These are phyloP conservation scores for Nematostella vectensis DNA, from an alignment of 92 coral and sea anemone genomes.

Conservation along the genomic window DNA sequence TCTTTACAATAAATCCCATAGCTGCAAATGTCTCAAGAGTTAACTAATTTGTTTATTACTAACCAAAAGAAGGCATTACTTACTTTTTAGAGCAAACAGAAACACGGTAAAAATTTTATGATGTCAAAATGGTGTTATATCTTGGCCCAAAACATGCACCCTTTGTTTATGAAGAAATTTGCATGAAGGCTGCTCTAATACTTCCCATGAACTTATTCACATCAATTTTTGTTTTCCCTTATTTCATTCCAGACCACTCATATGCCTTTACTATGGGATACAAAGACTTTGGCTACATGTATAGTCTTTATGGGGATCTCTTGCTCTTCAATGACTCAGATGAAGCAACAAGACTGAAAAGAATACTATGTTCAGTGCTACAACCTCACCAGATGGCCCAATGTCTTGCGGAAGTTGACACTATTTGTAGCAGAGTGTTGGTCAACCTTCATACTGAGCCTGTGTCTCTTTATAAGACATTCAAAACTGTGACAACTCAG, in stretches of 20 bases:
- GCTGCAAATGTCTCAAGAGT: too few species aligned
- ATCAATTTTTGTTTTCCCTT: too few species aligned
- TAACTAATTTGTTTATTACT: too few species aligned
- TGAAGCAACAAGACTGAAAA: constrained; percentile 69
- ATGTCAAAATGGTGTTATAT: too few species aligned
- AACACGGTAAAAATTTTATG: too few species aligned
- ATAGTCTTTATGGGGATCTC: constrained; percentile 85
- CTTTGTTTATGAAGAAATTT: too few species aligned
- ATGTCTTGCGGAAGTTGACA: constrained; percentile 60
- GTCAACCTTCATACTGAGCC: constrained; percentile 43
- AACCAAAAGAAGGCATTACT: too few species aligned
- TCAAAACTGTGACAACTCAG: constrained; percentile 82
- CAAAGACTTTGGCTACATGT: constrained; percentile 98
- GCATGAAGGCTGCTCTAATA: too few species aligned
- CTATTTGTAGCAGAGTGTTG: constrained; percentile 50
- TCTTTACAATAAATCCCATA: too few species aligned
- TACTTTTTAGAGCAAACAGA: too few species aligned
- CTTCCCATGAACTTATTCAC: too few species aligned
- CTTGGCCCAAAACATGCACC: too few species aligned
- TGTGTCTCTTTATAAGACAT: constrained; percentile 57
- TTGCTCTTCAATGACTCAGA: constrained; percentile 78
- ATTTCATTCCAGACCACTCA: constrained; percentile 60
- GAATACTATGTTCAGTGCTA: constrained; percentile 60
- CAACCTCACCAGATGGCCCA: constrained; percentile 62
- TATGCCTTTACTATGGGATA: constrained; percentile 83